phyloP scores from a whole-genome alignment of 2,113 vertebrate genomes.

The Perccottus glenii region DNA sequence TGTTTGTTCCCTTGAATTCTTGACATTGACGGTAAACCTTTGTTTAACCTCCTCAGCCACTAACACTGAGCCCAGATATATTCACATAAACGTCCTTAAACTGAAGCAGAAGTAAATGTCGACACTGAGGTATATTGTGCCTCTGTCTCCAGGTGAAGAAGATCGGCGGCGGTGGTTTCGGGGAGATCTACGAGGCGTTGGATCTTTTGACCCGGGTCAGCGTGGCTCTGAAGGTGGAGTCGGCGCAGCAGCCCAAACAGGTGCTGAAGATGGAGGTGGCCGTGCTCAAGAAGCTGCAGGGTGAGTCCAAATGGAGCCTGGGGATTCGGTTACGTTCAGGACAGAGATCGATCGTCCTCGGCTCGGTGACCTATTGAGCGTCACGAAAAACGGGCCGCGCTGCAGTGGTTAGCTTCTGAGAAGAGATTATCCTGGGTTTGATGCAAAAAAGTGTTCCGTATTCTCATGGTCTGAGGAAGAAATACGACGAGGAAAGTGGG shows the following conservation, averaged over 20 bases:
- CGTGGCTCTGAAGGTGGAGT: slow-evolving; percentile 97
- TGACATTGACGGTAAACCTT: too few species aligned
- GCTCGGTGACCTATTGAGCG: slow-evolving; percentile 30
- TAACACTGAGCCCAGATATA: too few species aligned
- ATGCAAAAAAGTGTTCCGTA: too few species aligned
- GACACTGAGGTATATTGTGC: not conserved
- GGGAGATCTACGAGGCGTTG: slow-evolving; percentile 98
- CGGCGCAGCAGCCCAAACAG: slow-evolving; percentile 98
- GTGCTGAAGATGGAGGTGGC: slow-evolving; percentile 99
- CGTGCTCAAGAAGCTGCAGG: slow-evolving; percentile 97
- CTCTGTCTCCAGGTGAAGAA: slow-evolving; percentile 86
- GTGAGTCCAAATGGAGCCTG: slow-evolving; percentile 75
- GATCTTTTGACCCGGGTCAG: slow-evolving; percentile 92
- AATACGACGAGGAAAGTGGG: too few species aligned
- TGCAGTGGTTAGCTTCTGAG: not conserved
- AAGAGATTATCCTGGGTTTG: too few species aligned
- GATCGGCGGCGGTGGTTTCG: slow-evolving; percentile 97
- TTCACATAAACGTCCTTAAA: too few species aligned
- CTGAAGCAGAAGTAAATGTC: too few species aligned
- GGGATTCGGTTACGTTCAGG: slow-evolving; percentile 41
- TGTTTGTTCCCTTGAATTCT: too few species aligned
- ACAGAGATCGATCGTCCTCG: slow-evolving; percentile 14
- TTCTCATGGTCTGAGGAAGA: too few species aligned
- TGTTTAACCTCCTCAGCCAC: too few species aligned
- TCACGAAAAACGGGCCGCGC: not conserved